These are phyloP conservation scores for Lepidocyrtoides sp. DNA, from an alignment of 2,888 invertebrate genomes.

Conservation along the genomic window DNA sequence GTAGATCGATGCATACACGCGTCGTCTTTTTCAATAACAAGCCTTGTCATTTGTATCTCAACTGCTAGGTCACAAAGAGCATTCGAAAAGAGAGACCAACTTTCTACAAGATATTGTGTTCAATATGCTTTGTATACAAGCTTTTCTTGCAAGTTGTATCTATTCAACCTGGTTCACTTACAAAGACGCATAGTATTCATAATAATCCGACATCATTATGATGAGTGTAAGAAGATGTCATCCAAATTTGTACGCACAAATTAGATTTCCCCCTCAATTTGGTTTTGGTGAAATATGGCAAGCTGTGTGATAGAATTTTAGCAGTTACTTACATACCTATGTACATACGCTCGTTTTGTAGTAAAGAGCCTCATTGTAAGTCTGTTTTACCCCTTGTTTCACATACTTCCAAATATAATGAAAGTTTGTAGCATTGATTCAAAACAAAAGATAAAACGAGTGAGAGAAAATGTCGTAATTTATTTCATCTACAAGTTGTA, in stretches of 20 bases:
- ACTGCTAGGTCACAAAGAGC: background rate
- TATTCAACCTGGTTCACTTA: background rate
- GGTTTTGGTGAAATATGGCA: background rate
- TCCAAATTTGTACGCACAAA: background rate
- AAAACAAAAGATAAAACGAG: background rate
- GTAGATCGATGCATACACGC: background rate
- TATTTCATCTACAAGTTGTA: conserved; percentile 26
- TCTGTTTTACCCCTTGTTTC: too few relatives aligned
- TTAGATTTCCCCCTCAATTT: background rate
- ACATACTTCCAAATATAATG: too few relatives aligned
- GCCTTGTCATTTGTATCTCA: background rate
- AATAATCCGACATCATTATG: background rate
- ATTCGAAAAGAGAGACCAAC: too few relatives aligned
- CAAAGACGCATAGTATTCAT: background rate
- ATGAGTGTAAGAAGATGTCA: background rate
- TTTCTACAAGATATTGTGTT: too few relatives aligned
- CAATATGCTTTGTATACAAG: background rate
- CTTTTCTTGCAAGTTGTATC: background rate
- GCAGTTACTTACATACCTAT: background rate
- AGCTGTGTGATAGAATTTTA: conserved; percentile 27
- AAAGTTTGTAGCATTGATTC: too few relatives aligned
- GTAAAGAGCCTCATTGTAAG: too few relatives aligned
- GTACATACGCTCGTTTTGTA: too few relatives aligned
- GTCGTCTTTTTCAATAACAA: background rate
- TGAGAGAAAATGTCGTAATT: conserved; percentile 50